Percentiles rank a stretch among this genome's conserved stretches.
phyloP scores from a whole-genome alignment of 1,140 invertebrate genomes.

The Bombus affinis region DNA sequence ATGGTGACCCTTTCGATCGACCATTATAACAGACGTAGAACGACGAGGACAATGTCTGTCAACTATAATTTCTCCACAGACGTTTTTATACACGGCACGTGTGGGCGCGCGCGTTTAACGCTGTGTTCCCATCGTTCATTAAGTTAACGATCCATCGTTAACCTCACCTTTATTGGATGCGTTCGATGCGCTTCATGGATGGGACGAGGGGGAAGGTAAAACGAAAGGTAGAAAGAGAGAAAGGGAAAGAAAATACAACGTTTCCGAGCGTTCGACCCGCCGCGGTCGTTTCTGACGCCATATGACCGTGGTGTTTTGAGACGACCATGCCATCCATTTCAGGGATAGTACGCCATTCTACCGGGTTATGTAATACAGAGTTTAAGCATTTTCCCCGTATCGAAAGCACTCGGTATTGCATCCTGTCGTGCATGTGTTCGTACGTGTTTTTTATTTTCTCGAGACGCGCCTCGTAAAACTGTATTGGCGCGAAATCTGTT shows the following conservation, averaged over 20 bases:
- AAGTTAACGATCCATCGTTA: constrained; percentile 79
- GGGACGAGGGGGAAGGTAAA: not conserved
- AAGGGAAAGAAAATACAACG: constrained; percentile 2
- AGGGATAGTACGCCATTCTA: constrained; percentile 38
- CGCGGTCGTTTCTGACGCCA: constrained; percentile 43
- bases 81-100: constrained; percentile 63
- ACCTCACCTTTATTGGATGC: constrained; percentile 78
- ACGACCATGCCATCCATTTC: constrained; percentile 46
- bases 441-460: constrained; percentile 1
- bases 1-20: constrained; percentile 32
- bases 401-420: not conserved
- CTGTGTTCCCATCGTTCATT: constrained; percentile 76
- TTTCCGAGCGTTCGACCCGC: constrained; percentile 24
- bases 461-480: constrained; percentile 9
- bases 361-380: constrained; percentile 31
- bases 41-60: constrained; percentile 55
- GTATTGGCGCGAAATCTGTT: not conserved
- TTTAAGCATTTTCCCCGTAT: constrained; percentile 25
- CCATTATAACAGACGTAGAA: constrained; percentile 50
- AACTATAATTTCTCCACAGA: constrained; percentile 60
- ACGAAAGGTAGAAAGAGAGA: constrained; percentile 34
- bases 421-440: not conserved
- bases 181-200: constrained; percentile 54
- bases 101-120: constrained; percentile 66
- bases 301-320: constrained; percentile 43